Percentiles rank a stretch among this genome's conserved stretches.
Conservation (phyloP, 53 echinoderm and acorn worm species). For the Echinometra lucunter region DNA sequence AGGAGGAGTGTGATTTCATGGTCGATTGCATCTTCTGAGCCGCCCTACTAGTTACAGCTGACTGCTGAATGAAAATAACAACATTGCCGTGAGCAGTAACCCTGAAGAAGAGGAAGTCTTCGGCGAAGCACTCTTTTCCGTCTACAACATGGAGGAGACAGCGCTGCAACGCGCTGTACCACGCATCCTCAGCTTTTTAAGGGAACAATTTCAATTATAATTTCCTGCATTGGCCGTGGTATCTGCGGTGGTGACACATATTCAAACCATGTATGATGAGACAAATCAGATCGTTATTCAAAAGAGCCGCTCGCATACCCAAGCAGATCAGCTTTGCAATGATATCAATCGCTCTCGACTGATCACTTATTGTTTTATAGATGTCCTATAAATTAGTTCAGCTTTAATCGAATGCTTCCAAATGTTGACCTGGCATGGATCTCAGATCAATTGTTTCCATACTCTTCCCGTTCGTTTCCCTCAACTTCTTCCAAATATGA, state of each 20-base stretch:
- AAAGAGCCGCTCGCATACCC: too few species aligned
- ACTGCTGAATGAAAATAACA: constrained; percentile 38
- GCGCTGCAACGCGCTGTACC: not conserved
- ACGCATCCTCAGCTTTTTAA: not conserved
- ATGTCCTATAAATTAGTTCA: not conserved
- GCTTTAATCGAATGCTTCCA: not conserved
- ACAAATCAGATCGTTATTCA: not conserved
- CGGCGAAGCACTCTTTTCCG: not conserved
- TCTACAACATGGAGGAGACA: not conserved
- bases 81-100: not conserved
- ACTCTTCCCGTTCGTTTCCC: not conserved
- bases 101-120: not conserved
- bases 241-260: not conserved
- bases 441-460: not conserved
- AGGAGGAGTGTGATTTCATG: constrained; percentile 12
- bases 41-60: constrained; percentile 8
- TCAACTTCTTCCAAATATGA: not conserved
- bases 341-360: not conserved
- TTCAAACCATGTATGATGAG: not conserved
- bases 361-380: not conserved
- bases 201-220: constrained; percentile 33
- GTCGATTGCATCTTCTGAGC: not conserved
- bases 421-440: not conserved
- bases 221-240: constrained; percentile 15
- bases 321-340: not conserved